Base-by-base conservation (phyloP, 53 echinoderm and acorn worm species). In the Temnopleurus reevesii region DNA sequence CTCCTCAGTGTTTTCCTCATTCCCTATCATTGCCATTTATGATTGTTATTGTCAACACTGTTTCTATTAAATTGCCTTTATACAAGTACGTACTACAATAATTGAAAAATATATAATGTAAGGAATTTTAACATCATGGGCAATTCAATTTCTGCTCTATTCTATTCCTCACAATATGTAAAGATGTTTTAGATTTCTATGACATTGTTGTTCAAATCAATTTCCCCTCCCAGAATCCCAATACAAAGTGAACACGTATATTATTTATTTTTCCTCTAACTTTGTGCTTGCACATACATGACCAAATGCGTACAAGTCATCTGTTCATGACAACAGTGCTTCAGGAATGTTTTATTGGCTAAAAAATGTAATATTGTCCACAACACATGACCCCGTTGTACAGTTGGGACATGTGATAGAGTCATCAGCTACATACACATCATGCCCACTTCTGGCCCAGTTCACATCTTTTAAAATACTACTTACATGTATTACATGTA, bases 311-410 rank as follows among this genome's bases (percentile, higher is more conserved):
- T 10, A n/a, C n/a, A n/a, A 27, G 59, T 59, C 59, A 59, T 59
- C 59, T 59, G 59, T 8, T 59, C 59, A 59, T 59, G 59, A 59
- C 59, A 59, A 59, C 8, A 27, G 59, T 27, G 12, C 59, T 2
- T 0, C 12, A 59, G 71, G 71, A 71, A 71, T 71, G 41, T 71
- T 41, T 71, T 41, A 71, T 71, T 35, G 41, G 71, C 34, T 36
- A 33, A 71, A 12, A 71, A 71, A 71, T 71, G 71, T 41, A 71
- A 71, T n/a, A 71, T 34, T 34, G 41, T 36, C 34, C 35, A n/a
- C 34, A 71, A 71, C 71, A 71, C 71, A 71, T 71, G 71, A 71
- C 35, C 71, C 18, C 71, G 34, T 38, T 71, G 71, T 71, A 36
- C 9, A 59, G 59, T 34, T 36, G 35, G 71, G 34, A 71, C 71